Evolutionary conservation across 2,888 invertebrate genomes (phyloP).

Genomic region (Desoria tigrina): DNA sequence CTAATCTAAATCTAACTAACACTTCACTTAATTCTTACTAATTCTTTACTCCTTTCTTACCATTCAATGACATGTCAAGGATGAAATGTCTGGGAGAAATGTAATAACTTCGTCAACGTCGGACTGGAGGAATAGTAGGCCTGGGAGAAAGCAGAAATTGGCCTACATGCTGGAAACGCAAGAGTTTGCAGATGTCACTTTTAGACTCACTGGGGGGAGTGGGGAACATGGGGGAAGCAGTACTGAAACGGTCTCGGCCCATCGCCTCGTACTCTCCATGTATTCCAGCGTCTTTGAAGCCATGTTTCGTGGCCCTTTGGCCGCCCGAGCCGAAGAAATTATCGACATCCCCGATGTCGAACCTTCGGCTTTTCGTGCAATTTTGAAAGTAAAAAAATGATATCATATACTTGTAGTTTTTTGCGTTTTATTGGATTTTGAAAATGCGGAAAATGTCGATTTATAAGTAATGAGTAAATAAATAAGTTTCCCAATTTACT

Average conservation of each 20-base stretch:
- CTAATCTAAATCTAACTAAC: too few species aligned
- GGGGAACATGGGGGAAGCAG: conserved; percentile 9
- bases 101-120: too few species aligned
- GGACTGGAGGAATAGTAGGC: conserved; percentile 38
- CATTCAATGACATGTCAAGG: too few species aligned
- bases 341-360: conserved; percentile 42
- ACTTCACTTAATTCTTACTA: too few species aligned
- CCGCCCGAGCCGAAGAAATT: conserved; percentile 26
- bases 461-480: too few species aligned
- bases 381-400: conserved; percentile 35
- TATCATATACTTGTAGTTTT: too few species aligned
- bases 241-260: conserved; percentile 39
- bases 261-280: conserved; percentile 42
- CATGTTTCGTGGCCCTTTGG: conserved; percentile 41
- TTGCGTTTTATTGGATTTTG: neutral
- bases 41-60: too few species aligned
- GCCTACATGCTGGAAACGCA: conserved; percentile 33
- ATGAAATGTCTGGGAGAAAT: too few species aligned
- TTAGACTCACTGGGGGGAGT: conserved; percentile 29
- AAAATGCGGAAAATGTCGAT: too few species aligned
- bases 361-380: conserved; percentile 33
- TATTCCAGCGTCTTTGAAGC: conserved; percentile 47
- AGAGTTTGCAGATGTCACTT: conserved; percentile 39
- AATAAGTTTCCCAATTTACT: too few species aligned
- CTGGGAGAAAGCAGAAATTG: conserved; percentile 36